Evolutionary conservation across 2,797 vertebrate genomes (phyloP), one percentile per base, ranked within the genome.

Genomic region (Lindbergichthys nudifrons): DNA sequence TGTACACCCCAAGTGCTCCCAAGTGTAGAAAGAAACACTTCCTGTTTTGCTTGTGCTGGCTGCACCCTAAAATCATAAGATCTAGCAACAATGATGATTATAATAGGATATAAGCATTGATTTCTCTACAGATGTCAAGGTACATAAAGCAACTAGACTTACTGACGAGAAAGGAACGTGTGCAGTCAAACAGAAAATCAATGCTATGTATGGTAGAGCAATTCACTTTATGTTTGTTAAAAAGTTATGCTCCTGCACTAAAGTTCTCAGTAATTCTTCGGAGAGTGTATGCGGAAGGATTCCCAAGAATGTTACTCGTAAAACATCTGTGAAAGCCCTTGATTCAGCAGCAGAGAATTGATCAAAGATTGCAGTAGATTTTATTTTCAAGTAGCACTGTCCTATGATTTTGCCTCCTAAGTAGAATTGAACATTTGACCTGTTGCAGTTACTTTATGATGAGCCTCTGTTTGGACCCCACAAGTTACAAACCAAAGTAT

Each of bases 321-420:
- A 73, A 67, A 61, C 13, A 39, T 66, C 54, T 56, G 23, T 65
- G 67, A 72, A 9, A 81, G 72, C 47, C 54, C 72, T 26, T 59
- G 65, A 81, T 76, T 70, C 19, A 77, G 56, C 65, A 82, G 45
- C 50, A 63, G 52, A 66, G 32, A 30, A 45, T 26, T 39, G 26
- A 71, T 73, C 43, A 61, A 61, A 77, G 26, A 63, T 21, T 30
- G 16, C 30, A 10, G 56, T 47, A 39, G 18, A 15, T 23, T 52
- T 46, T 16, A 45, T 46, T 32, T 48, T 9, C 5, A 14, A 62
- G 51, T 42, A 23, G n/a, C 8, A 54, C 23, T 19, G 56, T 9
- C 67, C 58, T 47, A 42, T 36, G 32, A 36, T 59, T 67, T 48
- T n/a, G 32, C 69, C 19, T 64, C 14, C 14, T 6, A 43, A 32